Evolutionary conservation across 2,113 vertebrate species (phyloP).

Genomic region (Lepidothrix coronata): DNA sequence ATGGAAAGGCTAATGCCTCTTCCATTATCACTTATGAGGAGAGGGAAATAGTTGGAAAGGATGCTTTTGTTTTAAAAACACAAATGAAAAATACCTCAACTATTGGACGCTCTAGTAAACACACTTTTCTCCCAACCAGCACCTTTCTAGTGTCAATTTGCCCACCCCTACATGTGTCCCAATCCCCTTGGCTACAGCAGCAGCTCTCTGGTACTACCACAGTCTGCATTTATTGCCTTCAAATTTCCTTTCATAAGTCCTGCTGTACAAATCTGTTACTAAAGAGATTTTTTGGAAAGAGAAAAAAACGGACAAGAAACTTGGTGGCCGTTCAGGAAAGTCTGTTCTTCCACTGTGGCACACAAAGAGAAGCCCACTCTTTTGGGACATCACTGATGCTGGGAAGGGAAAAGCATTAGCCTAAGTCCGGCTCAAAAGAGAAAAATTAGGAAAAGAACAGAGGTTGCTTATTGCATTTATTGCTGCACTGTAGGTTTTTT

Average conservation of each 20-base stretch:
- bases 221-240: neutral
- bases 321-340: neutral
- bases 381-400: neutral
- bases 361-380: neutral
- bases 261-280: neutral
- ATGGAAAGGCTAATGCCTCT: slow-evolving; percentile 64
- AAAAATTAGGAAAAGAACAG: neutral
- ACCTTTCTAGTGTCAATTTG: neutral
- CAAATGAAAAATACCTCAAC: slow-evolving; percentile 27
- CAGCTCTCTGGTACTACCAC: neutral
- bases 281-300: neutral
- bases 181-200: neutral
- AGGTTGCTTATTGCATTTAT: neutral
- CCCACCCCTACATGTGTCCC: neutral
- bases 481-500: neutral
- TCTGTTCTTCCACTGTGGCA: neutral
- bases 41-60: slow-evolving; percentile 60
- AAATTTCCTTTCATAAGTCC: neutral
- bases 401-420: neutral
- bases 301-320: neutral
- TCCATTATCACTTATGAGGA: slow-evolving; percentile 64
- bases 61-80: slow-evolving; percentile 60
- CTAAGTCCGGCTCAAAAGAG: neutral
- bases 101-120: neutral
- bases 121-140: neutral